A percentile compares a stretch with the other conserved stretches of the same genome.
These are phyloP conservation scores for Sinocyclocheilus rhinocerous DNA, from an alignment of 2,113 vertebrate genomes.

Conservation along the genomic window DNA sequence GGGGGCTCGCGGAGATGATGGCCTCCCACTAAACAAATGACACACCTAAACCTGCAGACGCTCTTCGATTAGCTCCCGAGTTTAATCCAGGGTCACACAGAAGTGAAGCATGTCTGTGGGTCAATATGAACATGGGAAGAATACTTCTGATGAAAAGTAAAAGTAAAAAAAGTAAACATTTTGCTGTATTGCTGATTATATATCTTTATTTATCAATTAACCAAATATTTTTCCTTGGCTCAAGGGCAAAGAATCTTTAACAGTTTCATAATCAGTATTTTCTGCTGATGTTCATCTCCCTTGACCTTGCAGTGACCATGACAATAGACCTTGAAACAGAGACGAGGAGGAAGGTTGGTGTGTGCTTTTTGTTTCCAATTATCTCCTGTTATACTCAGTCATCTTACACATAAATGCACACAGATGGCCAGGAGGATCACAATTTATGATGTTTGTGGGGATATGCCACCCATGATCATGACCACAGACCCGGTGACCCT, in stretches of 20 bases:
- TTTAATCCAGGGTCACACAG: slow-evolving; percentile 43
- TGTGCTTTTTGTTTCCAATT: slow-evolving; percentile 19
- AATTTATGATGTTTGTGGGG: slow-evolving; percentile 26
- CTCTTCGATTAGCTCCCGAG: slow-evolving; percentile 32
- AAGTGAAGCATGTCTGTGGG: slow-evolving; percentile 4
- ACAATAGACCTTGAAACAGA: slow-evolving; percentile 39
- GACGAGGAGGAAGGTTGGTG: neutral
- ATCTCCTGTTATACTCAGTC: slow-evolving; percentile 13
- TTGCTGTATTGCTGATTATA: neutral
- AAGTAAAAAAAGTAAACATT: neutral
- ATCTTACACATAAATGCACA: slow-evolving; percentile 32
- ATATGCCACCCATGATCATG: slow-evolving; percentile 49
- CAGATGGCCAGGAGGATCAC: slow-evolving; percentile 30
- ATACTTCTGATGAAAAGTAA: neutral
- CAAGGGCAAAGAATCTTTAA: slow-evolving; percentile 20
- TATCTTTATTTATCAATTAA: neutral
- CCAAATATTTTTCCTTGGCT: neutral
- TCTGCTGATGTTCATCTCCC: slow-evolving; percentile 1
- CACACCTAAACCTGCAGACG: slow-evolving; percentile 26
- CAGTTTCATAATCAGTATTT: slow-evolving; percentile 41
- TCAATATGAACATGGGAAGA: neutral
- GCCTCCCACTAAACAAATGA: slow-evolving; percentile 51
- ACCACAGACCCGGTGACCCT: slow-evolving; percentile 47
- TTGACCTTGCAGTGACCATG: slow-evolving; percentile 46
- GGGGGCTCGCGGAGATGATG: slow-evolving; percentile 46